Percentiles rank a stretch among this genome's conserved stretches.
These are phyloP conservation scores for Hirundo rustica DNA, from an alignment of 2,797 vertebrate genomes.

Conservation along the genomic window DNA sequence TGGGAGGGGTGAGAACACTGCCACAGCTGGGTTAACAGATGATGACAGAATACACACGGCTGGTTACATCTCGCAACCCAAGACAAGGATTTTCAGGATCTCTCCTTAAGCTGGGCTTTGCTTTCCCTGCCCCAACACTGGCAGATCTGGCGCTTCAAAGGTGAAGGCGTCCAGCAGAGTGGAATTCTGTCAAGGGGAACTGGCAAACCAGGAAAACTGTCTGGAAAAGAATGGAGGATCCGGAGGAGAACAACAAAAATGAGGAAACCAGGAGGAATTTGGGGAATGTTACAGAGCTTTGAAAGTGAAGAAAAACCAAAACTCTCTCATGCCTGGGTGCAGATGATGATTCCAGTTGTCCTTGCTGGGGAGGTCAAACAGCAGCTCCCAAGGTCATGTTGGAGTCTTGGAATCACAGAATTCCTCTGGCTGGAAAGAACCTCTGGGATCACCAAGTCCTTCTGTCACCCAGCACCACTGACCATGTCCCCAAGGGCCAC, in stretches of 20 bases:
- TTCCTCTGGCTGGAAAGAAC: neutral
- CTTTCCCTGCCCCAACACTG: neutral
- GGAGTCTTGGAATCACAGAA: neutral
- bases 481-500: neutral
- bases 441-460: neutral
- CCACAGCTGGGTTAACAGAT: too few relatives aligned
- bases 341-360: fast-evolving
- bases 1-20: too few relatives aligned
- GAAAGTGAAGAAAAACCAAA: neutral
- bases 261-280: neutral
- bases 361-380: neutral
- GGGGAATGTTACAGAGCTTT: neutral
- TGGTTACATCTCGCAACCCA: too few relatives aligned
- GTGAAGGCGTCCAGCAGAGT: neutral
- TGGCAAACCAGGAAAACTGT: neutral
- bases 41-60: too few relatives aligned
- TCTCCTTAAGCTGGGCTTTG: neutral
- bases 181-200: fast-evolving
- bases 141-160: neutral
- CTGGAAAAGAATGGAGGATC: neutral
- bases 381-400: fast-evolving
- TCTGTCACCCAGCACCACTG: neutral
- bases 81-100: neutral
- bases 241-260: fast-evolving
- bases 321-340: neutral